Percentiles rank a stretch among this genome's conserved stretches.
Conservation (phyloP, 2,113 vertebrate genomes). For the Tragelaphus strepsiceros region DNA sequence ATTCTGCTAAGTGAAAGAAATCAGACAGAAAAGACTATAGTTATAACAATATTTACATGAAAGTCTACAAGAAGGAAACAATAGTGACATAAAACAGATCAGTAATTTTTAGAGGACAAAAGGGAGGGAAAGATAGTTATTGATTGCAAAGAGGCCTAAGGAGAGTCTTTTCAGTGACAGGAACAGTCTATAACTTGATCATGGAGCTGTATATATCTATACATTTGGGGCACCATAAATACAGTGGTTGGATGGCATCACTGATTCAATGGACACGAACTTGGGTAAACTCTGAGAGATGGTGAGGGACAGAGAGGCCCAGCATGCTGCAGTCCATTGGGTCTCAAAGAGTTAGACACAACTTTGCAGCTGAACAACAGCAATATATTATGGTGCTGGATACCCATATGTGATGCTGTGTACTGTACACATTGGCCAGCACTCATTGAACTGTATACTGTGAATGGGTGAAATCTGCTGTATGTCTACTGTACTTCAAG, state of each 20-base stretch:
- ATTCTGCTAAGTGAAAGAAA: background rate
- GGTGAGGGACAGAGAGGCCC: background rate
- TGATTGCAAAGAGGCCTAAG: background rate
- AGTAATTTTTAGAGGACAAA: background rate
- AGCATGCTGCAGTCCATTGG: background rate
- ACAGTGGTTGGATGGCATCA: background rate
- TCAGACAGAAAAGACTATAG: background rate
- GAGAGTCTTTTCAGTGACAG: background rate
- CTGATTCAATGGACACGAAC: background rate
- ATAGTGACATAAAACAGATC: background rate
- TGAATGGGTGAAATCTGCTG: background rate
- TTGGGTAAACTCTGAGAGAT: background rate
- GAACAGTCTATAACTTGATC: background rate
- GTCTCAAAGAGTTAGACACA: background rate
- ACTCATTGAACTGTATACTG: background rate
- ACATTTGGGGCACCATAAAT: background rate
- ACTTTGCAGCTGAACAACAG: background rate
- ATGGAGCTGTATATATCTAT: too few relatives aligned
- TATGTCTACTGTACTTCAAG: background rate
- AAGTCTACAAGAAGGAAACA: background rate
- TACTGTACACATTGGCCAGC: background rate
- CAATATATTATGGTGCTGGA: background rate
- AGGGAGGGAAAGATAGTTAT: background rate
- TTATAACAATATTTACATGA: background rate
- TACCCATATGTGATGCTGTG: background rate